Conservation (phyloP, 2,797 vertebrate species). For the Limosa lapponica region DNA sequence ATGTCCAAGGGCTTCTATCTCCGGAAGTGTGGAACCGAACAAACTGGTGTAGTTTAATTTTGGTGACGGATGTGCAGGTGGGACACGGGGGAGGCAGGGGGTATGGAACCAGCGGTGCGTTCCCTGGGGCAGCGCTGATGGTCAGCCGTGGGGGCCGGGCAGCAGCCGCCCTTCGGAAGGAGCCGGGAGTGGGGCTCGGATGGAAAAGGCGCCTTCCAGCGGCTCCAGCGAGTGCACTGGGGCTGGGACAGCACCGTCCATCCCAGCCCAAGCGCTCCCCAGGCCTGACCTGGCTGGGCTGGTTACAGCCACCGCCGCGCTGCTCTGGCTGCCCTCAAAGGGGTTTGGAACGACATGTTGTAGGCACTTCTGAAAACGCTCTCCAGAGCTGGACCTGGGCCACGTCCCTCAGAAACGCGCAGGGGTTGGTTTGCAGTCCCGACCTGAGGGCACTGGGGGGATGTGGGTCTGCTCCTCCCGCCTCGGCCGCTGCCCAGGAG, state of each 20-base stretch:
- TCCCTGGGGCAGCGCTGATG: neutral
- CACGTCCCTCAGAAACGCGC: neutral
- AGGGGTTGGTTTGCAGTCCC: too few relatives aligned
- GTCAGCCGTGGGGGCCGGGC: neutral
- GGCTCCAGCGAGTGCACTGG: accelerated
- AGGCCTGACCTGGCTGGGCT: too few relatives aligned
- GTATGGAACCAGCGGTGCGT: neutral
- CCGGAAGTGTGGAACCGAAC: neutral
- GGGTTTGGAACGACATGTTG: too few relatives aligned
- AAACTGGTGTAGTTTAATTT: too few relatives aligned
- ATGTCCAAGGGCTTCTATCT: neutral
- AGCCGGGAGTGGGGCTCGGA: neutral
- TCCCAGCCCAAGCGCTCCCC: too few relatives aligned
- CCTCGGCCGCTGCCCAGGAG: too few relatives aligned
- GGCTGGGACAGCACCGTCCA: neutral
- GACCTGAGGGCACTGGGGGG: neutral
- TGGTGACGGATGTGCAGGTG: neutral
- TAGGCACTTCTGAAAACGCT: neutral
- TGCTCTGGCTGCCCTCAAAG: neutral
- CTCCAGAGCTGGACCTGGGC: neutral
- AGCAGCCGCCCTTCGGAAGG: neutral
- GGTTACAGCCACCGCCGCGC: neutral
- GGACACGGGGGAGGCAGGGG: neutral
- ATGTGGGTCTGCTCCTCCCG: too few relatives aligned
- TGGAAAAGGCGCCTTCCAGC: too few relatives aligned